Evolutionary conservation across 2,888 invertebrate genomes (phyloP).

Genomic region (Latheticus oryzae): DNA sequence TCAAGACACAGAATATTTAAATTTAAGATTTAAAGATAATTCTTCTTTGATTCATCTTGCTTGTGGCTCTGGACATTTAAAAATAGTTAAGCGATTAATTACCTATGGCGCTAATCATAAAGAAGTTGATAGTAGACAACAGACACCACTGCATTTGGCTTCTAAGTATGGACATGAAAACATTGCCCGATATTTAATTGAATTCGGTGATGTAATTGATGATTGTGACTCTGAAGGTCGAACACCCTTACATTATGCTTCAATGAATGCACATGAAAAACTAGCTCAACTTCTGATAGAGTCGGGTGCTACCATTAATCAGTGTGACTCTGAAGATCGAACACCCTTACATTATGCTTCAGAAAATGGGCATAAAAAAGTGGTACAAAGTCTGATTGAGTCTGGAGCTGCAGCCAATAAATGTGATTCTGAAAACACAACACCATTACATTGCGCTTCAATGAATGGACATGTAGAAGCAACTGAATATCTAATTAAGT

Average conservation of each 20-base stretch:
- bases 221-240: neutral
- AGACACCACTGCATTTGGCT: neutral
- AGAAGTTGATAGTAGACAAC: conserved; percentile 2
- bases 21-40: neutral
- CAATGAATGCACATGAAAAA: neutral
- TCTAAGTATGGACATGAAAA: neutral
- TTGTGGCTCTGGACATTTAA: neutral
- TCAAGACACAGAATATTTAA: neutral
- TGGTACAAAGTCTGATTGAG: neutral
- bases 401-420: neutral
- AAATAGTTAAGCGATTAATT: neutral
- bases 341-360: neutral
- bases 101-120: neutral
- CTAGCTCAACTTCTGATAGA: neutral
- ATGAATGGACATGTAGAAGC: neutral
- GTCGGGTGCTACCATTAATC: neutral
- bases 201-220: neutral
- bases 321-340: neutral
- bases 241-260: neutral
- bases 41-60: neutral
- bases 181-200: neutral
- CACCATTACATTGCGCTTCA: neutral
- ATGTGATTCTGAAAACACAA: neutral
- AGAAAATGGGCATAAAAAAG: neutral
- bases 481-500: neutral